Base-by-base conservation (phyloP, 2,113 vertebrate species). In the Bothrops jararaca region DNA sequence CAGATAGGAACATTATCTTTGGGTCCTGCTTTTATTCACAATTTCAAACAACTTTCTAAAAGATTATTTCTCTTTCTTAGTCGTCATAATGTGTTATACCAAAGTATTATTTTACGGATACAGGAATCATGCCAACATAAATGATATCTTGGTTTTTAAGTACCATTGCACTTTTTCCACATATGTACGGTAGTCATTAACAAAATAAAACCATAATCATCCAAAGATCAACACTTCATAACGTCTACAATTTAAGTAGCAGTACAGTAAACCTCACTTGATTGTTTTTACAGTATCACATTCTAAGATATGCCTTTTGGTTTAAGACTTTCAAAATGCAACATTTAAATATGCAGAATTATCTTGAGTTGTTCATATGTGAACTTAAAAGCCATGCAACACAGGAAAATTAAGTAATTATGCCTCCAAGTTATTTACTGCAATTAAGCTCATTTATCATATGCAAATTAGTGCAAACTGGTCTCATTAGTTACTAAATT, bases 361-460 rank as follows among this genome's bases (percentile, higher is more conserved):
- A 98, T 98, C 98, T 98, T 98, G 98, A 98, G 98, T 98, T 98
- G 98, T 98, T 98, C 98, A 98, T 97, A 98, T 96, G 97, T 98
- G 98, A 98, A 98, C 98, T 98, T 98, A 98, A 98, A 98, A 98
- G 98, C 98, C 98, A 95, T 98, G 98, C 98, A 98, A 98, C 98
- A 98, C 97, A 98, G 98, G 98, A 98, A 98, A 98, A 98, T 98
- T 98, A 98, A 98, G 98, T 98, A 98, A 98, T 98, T 98, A 98
- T 98, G 98, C 98, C 98, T 98, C 98, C 98, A 98, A 98, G 98
- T 98, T 98, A 98, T 98, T 98, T 98, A 98, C 98, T 98, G 98
- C 98, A 98, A 98, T 98, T 98, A 98, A 98, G 98, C 98, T 98
- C 98, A 98, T 98, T 98, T 98, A 98, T 98, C 98, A 98, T 98